phyloP scores from a whole-genome alignment of 1,140 invertebrate genomes.

The Euglossa dilemma region DNA sequence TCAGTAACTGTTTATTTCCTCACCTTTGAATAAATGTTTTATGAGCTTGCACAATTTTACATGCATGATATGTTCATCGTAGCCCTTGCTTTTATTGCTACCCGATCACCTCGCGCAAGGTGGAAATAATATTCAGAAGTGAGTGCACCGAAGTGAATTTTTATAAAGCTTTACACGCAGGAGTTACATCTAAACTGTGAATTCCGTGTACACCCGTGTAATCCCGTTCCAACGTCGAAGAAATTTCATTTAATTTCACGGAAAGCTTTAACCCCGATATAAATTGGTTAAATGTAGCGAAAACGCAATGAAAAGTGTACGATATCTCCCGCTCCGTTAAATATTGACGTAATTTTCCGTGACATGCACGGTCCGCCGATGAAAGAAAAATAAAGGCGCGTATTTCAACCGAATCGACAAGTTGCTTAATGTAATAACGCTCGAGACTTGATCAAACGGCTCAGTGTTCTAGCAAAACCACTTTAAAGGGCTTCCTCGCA shows the following conservation, averaged over 20 bases:
- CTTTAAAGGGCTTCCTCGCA: background rate
- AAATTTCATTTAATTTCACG: background rate
- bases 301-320: no score
- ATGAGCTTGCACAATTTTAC: no score
- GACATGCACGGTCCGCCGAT: background rate
- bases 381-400: background rate
- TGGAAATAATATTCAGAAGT: no score
- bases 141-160: no score
- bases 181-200: no score
- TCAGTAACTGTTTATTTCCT: no score
- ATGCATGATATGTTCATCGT: no score
- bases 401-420: background rate
- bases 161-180: no score
- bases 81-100: no score
- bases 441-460: slow-evolving; percentile 3
- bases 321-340: background rate
- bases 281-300: background rate
- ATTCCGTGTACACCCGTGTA: background rate
- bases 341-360: background rate
- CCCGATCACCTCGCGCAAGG: no score
- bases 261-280: background rate
- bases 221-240: background rate
- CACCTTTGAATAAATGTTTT: no score
- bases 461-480: background rate
- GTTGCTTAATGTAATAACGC: slow-evolving; percentile 18